phyloP scores from a whole-genome alignment of 1,140 invertebrate species.

The Latrodectus geometricus region DNA sequence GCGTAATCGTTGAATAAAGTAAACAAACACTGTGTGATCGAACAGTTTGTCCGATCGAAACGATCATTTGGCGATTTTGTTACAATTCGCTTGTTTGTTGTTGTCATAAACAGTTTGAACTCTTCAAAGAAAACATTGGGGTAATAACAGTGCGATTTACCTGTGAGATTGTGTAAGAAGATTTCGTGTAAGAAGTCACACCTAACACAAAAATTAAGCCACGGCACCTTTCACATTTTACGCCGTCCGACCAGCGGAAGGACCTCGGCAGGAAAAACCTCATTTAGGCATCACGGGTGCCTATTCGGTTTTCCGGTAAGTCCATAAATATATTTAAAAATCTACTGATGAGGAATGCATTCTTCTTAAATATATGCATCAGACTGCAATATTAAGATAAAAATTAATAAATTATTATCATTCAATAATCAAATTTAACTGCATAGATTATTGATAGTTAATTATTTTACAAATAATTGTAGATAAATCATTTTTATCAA shows the following conservation, averaged over 20 bases:
- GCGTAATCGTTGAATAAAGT: neutral
- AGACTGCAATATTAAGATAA: neutral
- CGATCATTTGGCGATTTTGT: neutral
- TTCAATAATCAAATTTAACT: too few species aligned
- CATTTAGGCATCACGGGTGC: too few species aligned
- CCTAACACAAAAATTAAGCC: neutral
- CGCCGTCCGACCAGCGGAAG: conserved; percentile 4
- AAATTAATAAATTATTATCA: neutral
- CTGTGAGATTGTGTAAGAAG: too few species aligned
- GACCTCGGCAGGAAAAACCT: conserved; percentile 1
- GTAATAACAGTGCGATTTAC: too few species aligned
- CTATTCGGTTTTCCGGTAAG: conserved; percentile 22
- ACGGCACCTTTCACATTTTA: neutral
- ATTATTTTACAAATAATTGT: too few species aligned
- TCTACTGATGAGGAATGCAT: neutral
- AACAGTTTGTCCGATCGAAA: neutral
- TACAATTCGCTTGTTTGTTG: too few species aligned
- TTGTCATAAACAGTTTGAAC: too few species aligned
- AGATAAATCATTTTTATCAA: too few species aligned
- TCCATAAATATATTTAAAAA: neutral
- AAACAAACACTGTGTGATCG: conserved; percentile 9
- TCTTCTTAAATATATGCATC: neutral
- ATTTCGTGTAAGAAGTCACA: too few species aligned
- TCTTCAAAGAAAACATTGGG: too few species aligned
- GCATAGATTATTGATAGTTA: too few species aligned